Conservation (phyloP, 2,113 vertebrate species). For the Eublepharis macularius region DNA sequence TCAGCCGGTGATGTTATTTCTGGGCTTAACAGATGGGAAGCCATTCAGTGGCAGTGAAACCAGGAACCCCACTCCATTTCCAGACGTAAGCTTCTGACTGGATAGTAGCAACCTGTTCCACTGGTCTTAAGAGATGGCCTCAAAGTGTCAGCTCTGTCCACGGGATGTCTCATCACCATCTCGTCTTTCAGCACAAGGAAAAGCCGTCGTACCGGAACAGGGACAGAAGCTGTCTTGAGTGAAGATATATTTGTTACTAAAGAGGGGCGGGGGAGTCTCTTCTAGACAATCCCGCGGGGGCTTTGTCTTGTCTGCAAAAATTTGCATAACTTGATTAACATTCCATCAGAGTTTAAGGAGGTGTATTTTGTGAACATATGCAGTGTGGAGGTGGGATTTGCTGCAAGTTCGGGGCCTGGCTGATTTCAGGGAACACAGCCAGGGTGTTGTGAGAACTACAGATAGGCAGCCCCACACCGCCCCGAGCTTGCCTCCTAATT, state of each 20-base stretch:
- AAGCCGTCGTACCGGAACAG: neutral
- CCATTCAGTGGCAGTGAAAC: too few relatives aligned
- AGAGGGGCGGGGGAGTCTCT: neutral
- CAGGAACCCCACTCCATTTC: too few relatives aligned
- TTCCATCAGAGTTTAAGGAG: neutral
- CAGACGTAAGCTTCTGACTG: too few relatives aligned
- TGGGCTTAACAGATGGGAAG: too few relatives aligned
- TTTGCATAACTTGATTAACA: neutral
- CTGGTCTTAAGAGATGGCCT: too few relatives aligned
- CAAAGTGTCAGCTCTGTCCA: too few relatives aligned
- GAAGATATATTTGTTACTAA: neutral
- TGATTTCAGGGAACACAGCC: neutral
- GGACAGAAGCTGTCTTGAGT: neutral
- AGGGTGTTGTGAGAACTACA: neutral
- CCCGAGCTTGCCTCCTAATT: neutral
- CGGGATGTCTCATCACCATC: too few relatives aligned
- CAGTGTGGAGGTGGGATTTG: neutral
- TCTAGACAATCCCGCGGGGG: neutral
- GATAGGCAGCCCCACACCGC: neutral
- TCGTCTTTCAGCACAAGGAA: too few relatives aligned
- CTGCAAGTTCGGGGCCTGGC: neutral
- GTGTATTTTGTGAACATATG: neutral
- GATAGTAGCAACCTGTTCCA: too few relatives aligned
- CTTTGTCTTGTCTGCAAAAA: neutral
- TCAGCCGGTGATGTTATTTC: too few relatives aligned